These are phyloP conservation scores for Kradibia gibbosae DNA, from an alignment of 1,140 invertebrate genomes.

Conservation along the genomic window DNA sequence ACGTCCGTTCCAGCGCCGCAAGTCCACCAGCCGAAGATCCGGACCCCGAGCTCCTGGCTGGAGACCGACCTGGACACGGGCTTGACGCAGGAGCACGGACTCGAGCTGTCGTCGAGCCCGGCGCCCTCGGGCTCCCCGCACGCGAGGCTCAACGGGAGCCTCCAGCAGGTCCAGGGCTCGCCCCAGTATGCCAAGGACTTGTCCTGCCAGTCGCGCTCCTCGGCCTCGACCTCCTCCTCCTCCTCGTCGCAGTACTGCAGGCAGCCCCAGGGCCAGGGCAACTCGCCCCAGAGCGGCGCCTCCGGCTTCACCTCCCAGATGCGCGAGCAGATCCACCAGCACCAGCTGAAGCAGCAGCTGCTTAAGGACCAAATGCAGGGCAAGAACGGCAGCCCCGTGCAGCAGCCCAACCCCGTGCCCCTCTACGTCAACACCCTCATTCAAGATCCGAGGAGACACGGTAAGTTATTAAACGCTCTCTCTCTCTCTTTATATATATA, in stretches of 20 bases:
- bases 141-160: constrained; percentile 57
- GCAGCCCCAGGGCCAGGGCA: constrained; percentile 22
- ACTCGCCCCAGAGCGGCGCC: constrained; percentile 52
- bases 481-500: background rate
- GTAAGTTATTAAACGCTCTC: constrained; percentile 6
- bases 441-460: constrained; percentile 59
- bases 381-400: constrained; percentile 58
- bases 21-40: constrained; percentile 68
- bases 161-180: constrained; percentile 5
- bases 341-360: constrained; percentile 66
- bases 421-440: constrained; percentile 68
- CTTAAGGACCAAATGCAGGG: constrained; percentile 68
- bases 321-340: constrained; percentile 66
- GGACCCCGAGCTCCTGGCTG: constrained; percentile 79
- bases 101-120: constrained; percentile 63
- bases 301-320: constrained; percentile 62
- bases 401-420: constrained; percentile 58
- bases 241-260: constrained; percentile 41
- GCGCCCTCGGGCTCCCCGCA: constrained; percentile 54
- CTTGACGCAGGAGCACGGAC: constrained; percentile 77
- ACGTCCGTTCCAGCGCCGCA: constrained; percentile 55
- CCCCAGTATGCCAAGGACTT: constrained; percentile 41
- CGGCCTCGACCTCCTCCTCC: constrained; percentile 38
- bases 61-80: constrained; percentile 92
- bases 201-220: constrained; percentile 25